Evolutionary conservation across 2,797 vertebrate genomes (phyloP).

Genomic region (Mycteria americana): DNA sequence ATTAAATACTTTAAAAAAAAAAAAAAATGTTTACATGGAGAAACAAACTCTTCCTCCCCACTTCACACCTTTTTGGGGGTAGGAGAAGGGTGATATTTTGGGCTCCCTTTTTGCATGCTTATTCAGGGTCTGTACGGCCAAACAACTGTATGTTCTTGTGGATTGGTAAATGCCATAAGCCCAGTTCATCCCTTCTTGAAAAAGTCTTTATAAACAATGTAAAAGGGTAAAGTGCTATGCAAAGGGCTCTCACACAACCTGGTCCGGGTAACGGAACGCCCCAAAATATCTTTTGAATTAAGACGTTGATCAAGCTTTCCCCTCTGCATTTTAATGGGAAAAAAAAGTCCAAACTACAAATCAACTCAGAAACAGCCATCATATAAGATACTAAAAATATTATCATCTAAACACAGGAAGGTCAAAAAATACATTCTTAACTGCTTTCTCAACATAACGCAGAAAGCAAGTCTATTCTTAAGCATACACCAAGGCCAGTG

Average conservation of each 20-base stretch:
- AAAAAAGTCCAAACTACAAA: neutral
- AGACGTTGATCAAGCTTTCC: neutral
- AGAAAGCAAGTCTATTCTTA: slow-evolving; percentile 49
- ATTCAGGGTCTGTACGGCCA: neutral
- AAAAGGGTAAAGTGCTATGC: neutral
- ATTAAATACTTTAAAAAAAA: neutral
- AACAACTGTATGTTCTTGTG: neutral
- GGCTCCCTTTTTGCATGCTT: neutral
- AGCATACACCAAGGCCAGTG: slow-evolving; percentile 26
- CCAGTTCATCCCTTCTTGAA: neutral
- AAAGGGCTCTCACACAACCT: neutral
- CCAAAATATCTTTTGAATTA: neutral
- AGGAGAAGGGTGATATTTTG: neutral
- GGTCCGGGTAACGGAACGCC: neutral
- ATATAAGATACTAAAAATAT: slow-evolving; percentile 34
- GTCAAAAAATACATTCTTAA: slow-evolving; percentile 54
- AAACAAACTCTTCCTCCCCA: neutral
- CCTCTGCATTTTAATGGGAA: neutral
- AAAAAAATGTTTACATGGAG: neutral
- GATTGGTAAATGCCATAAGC: neutral
- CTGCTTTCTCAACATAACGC: slow-evolving; percentile 11
- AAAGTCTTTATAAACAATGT: neutral
- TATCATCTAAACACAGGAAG: slow-evolving; percentile 31
- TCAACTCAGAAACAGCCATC: neutral
- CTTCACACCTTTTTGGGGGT: neutral